Percentiles rank a stretch among this genome's conserved stretches.
Conservation (phyloP, 30 jellyfish, hydroid and myxozoan species). For the Cassiopea andromeda region DNA sequence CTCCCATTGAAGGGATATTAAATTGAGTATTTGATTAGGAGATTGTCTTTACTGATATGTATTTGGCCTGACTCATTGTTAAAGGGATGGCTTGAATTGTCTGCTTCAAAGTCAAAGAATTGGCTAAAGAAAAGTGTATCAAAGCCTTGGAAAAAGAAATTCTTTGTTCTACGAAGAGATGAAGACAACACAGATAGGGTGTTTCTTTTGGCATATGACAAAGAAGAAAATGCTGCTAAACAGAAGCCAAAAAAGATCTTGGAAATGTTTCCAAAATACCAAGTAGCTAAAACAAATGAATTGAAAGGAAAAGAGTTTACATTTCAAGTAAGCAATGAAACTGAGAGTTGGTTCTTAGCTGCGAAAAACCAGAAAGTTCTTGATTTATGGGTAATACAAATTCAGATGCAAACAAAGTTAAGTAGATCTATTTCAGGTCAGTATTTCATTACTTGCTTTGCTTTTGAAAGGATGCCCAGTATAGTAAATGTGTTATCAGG, state of each 20-base stretch:
- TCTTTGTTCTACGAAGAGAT: constrained; percentile 62
- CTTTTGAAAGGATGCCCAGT: no score
- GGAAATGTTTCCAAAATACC: constrained; percentile 73
- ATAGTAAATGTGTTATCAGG: no score
- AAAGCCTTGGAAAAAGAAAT: constrained; percentile 83
- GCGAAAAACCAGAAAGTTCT: constrained; percentile 65
- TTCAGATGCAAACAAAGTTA: constrained; percentile 94
- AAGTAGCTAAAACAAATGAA: constrained; percentile 68
- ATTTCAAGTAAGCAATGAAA: constrained; percentile 82
- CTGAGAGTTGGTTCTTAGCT: constrained; percentile 81
- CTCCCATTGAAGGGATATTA: no score
- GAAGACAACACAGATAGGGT: constrained; percentile 55
- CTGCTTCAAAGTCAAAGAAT: constrained; percentile 55
- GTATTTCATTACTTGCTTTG: background rate
- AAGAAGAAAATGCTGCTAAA: constrained; percentile 66
- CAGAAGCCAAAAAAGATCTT: constrained; percentile 59
- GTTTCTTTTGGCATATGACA: constrained; percentile 65
- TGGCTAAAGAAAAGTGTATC: constrained; percentile 70
- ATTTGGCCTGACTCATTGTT: background rate
- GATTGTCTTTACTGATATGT: background rate
- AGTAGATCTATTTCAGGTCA: constrained; percentile 87
- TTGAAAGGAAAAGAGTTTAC: constrained; percentile 74
- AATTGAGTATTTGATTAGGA: no score
- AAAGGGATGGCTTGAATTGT: constrained; percentile 90
- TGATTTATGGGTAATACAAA: constrained; percentile 89